phyloP scores from a whole-genome alignment of 1,140 invertebrate genomes.

The Scaptomyza montana region DNA sequence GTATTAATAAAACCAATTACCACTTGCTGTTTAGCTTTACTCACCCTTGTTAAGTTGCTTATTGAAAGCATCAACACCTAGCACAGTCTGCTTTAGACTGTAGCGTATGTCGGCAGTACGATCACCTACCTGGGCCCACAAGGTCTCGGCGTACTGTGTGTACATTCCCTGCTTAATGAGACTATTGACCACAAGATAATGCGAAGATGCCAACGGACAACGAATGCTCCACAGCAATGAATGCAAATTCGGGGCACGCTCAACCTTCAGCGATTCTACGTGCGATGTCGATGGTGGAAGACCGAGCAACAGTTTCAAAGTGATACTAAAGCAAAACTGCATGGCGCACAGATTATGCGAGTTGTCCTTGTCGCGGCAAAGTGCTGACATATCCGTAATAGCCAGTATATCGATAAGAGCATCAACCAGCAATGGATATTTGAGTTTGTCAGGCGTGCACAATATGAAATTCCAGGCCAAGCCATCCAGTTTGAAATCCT shows the following conservation, averaged over 20 bases:
- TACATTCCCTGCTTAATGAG: slow-evolving; percentile 83
- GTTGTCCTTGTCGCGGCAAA: slow-evolving; percentile 86
- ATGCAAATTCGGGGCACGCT: slow-evolving; percentile 84
- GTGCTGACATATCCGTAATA: slow-evolving; percentile 87
- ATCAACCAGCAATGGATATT: slow-evolving; percentile 94
- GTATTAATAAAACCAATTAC: not conserved
- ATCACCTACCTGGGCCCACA: slow-evolving; percentile 78
- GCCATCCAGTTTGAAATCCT: slow-evolving; percentile 95
- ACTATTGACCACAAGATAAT: slow-evolving; percentile 81
- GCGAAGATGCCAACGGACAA: slow-evolving; percentile 63
- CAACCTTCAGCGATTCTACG: slow-evolving; percentile 90
- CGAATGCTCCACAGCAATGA: slow-evolving; percentile 85
- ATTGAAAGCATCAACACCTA: slow-evolving; percentile 77
- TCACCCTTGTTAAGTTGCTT: slow-evolving; percentile 66
- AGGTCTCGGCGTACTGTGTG: slow-evolving; percentile 76
- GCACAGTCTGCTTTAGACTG: slow-evolving; percentile 71
- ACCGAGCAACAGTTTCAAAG: slow-evolving; percentile 88
- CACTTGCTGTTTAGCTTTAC: not conserved
- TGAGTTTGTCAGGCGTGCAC: slow-evolving; percentile 94
- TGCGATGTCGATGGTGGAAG: slow-evolving; percentile 95
- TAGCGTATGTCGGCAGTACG: slow-evolving; percentile 72
- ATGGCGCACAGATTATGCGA: slow-evolving; percentile 91
- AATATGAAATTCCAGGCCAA: slow-evolving; percentile 97
- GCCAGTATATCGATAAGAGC: slow-evolving; percentile 92
- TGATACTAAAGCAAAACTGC: slow-evolving; percentile 93